Evolutionary conservation across 2,113 vertebrate species (phyloP).

Genomic region (Trichomycterus rosablanca): DNA sequence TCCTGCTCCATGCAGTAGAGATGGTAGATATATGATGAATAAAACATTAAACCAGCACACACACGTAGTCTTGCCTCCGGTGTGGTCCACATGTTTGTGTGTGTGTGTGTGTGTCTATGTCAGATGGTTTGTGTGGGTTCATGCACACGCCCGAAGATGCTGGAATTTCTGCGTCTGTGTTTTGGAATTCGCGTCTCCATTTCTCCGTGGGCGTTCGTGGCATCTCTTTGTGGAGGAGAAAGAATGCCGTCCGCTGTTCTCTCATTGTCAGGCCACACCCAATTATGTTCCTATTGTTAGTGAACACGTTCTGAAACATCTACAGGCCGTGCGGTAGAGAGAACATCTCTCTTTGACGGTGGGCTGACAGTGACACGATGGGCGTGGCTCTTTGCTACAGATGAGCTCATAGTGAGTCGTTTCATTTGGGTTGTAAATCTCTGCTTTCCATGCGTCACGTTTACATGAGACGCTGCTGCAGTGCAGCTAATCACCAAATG

Average conservation of each 20-base stretch:
- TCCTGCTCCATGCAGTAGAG: not conserved
- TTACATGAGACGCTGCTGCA: conserved; percentile 15
- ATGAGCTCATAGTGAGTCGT: conserved; percentile 10
- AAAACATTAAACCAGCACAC: conserved; percentile 2
- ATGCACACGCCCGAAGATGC: not conserved
- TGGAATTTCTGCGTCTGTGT: conserved; percentile 15
- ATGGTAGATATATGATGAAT: not conserved
- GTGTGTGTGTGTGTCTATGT: no score
- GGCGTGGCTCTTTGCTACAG: not conserved
- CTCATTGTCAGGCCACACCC: not conserved
- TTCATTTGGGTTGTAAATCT: not conserved
- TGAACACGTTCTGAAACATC: no score
- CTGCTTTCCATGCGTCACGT: not conserved
- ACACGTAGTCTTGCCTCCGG: not conserved
- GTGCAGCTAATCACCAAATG: conserved; percentile 64
- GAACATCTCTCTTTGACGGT: no score
- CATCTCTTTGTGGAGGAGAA: conserved; percentile 9
- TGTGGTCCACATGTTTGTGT: not conserved
- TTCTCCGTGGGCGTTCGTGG: conserved; percentile 23
- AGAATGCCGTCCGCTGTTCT: not conserved
- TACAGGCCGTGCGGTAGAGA: no score
- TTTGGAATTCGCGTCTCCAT: conserved; percentile 13
- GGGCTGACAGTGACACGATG: not conserved
- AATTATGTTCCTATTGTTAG: no score
- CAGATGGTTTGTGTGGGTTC: conserved; percentile 20